Evolutionary conservation across 2,113 vertebrate species (phyloP).

Genomic region (Myocastor coypus): DNA sequence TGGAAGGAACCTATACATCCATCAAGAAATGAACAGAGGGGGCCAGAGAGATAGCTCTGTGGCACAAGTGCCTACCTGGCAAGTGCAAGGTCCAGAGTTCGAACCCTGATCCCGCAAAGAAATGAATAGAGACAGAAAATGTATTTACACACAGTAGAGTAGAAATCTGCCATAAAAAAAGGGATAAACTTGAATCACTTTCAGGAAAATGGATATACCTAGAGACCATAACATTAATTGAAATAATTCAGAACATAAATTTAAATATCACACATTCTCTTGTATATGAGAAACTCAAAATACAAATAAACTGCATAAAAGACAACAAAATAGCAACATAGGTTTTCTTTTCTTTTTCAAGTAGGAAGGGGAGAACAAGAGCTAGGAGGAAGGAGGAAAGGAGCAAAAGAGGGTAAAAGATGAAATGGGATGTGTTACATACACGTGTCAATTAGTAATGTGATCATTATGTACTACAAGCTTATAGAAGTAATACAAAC

Average conservation of each 20-base stretch:
- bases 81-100: no score
- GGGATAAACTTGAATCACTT: neutral
- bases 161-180: neutral
- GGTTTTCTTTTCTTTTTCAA: neutral
- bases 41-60: no score
- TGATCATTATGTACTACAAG: neutral
- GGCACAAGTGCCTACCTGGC: no score
- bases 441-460: neutral
- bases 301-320: neutral
- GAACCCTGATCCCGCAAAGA: neutral
- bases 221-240: neutral
- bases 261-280: neutral
- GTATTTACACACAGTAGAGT: neutral
- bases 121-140: neutral
- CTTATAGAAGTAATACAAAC: neutral
- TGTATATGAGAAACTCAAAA: neutral
- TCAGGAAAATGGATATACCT: neutral
- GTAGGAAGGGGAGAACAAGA: neutral
- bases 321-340: neutral
- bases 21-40: neutral
- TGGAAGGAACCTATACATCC: neutral
- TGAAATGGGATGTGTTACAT: neutral
- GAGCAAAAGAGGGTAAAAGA: neutral
- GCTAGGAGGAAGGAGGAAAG: neutral
- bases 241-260: neutral